These are phyloP conservation scores for Chrysotoxum bicinctum DNA, from an alignment of 2,888 invertebrate genomes.

Conservation along the genomic window DNA sequence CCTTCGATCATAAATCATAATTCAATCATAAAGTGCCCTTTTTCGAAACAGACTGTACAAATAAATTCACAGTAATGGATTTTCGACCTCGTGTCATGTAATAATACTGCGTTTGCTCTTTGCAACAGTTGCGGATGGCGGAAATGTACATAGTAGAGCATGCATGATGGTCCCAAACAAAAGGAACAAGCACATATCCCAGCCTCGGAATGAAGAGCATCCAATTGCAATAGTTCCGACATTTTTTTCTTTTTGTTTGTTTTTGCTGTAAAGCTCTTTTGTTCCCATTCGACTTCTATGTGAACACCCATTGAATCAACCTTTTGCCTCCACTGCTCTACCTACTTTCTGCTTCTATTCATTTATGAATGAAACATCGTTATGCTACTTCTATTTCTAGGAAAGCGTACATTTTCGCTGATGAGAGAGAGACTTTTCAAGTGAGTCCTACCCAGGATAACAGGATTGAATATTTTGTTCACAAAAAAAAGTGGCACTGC, in stretches of 20 bases:
- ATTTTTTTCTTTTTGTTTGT: not conserved
- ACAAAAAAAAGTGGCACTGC: constrained; percentile 16
- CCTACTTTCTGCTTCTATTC: constrained; percentile 25
- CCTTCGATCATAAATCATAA: no score
- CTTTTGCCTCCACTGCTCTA: not conserved
- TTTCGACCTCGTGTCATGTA: constrained; percentile 34
- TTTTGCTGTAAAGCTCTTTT: not conserved
- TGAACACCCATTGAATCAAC: constrained; percentile 21
- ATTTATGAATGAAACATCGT: constrained; percentile 63
- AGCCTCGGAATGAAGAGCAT: constrained; percentile 29
- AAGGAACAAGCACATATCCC: constrained; percentile 11
- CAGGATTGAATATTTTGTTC: constrained; percentile 27
- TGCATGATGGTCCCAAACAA: constrained; percentile 38
- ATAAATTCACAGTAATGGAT: constrained; percentile 20
- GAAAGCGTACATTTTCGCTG: constrained; percentile 13
- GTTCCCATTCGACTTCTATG: not conserved
- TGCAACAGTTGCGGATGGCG: constrained; percentile 56
- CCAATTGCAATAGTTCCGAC: constrained; percentile 38
- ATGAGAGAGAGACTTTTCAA: constrained; percentile 20
- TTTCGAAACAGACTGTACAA: constrained; percentile 6
- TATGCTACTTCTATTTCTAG: constrained; percentile 22
- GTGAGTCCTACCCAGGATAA: constrained; percentile 17
- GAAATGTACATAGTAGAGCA: constrained; percentile 43
- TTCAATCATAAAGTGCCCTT: not conserved
- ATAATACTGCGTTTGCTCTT: constrained; percentile 46